Base-by-base conservation (phyloP, 2,113 vertebrate species). In the Apaloderma vittatum region DNA sequence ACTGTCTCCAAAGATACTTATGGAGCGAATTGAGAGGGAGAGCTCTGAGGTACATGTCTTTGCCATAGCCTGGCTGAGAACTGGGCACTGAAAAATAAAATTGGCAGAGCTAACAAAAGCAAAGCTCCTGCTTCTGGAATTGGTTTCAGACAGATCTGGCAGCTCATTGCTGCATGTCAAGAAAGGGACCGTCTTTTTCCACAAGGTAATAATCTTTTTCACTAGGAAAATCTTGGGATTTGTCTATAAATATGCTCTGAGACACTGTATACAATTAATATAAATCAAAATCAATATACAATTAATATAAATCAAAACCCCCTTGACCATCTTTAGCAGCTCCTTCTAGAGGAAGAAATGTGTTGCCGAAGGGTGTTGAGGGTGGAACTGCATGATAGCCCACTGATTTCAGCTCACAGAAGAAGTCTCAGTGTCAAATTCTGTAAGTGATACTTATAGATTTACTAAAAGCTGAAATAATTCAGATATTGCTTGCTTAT, bases 401-500 rank as follows among this genome's bases (percentile, higher is more conserved):
- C 58, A n/a, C 23, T 52, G 51, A 61, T 83, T 79, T 23, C 66
- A 91, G 45, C 26, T 91, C 63, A 89, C 11, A 45, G 40, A n/a
- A 80, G 77, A 61, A 87, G 9, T 36, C 51, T 95, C 59, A 11
- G 20, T 57, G 49, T 84, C 57, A 86, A 27, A 18, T 45, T 70
- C 59, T 71, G 17, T 51, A 76, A 65, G 37, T 67, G 14, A 61
- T 59, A 92, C 66, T 75, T 90, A 83, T 24, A 59, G 59, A 58
- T 86, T 79, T 85, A 81, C 12, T 90, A 90, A 86, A 57, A 32
- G 22, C 29, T 91, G 74, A 89, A 93, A 54, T 72, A 93, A 92
- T 73, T 95, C 71, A 83, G 70, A 20, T 89, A 74, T 32, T 65
- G n/a, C 52, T 77, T 71, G 7, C 48, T 94, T 78, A 86, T 92